Percentiles rank a stretch among this genome's conserved stretches.
These are phyloP conservation scores for Kuschelorhynchus macadamiae DNA, from an alignment of 2,888 invertebrate genomes.

Conservation along the genomic window DNA sequence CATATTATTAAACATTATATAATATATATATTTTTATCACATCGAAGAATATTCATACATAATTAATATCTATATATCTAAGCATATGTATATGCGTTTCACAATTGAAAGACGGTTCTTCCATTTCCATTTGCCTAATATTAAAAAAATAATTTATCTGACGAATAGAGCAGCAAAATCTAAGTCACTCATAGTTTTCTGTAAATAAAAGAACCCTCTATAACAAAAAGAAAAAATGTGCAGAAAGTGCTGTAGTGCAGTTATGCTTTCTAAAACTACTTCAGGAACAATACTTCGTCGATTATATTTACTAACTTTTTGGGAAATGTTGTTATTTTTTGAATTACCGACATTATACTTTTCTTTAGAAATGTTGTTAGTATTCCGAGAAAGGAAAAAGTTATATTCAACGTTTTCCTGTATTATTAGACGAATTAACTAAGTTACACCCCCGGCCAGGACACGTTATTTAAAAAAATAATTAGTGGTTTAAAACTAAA, in stretches of 20 bases:
- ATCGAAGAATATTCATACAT: conserved; percentile 42
- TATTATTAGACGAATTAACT: no score
- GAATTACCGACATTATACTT: conserved; percentile 18
- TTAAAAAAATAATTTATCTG: conserved; percentile 9
- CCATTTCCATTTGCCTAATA: conserved; percentile 3
- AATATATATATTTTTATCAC: conserved; percentile 37
- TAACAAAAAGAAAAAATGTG: conserved; percentile 24
- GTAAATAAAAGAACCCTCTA: conserved; percentile 16
- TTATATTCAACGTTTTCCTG: no score
- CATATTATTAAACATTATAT: conserved; percentile 36
- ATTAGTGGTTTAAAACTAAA: no score
- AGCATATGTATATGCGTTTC: conserved; percentile 16
- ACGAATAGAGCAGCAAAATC: background rate
- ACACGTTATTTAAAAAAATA: no score
- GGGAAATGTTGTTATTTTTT: background rate
- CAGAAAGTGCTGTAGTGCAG: conserved; percentile 45
- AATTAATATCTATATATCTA: conserved; percentile 29
- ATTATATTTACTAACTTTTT: conserved; percentile 17
- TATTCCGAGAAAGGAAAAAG: background rate
- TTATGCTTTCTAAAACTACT: conserved; percentile 27
- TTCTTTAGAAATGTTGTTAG: background rate
- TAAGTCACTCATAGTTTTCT: background rate
- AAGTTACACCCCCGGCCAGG: no score
- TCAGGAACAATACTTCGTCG: conserved; percentile 41
- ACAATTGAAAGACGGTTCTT: conserved; percentile 18